Evolutionary conservation across 2,113 vertebrate species (phyloP).

Genomic region (Pogona vitticeps): DNA sequence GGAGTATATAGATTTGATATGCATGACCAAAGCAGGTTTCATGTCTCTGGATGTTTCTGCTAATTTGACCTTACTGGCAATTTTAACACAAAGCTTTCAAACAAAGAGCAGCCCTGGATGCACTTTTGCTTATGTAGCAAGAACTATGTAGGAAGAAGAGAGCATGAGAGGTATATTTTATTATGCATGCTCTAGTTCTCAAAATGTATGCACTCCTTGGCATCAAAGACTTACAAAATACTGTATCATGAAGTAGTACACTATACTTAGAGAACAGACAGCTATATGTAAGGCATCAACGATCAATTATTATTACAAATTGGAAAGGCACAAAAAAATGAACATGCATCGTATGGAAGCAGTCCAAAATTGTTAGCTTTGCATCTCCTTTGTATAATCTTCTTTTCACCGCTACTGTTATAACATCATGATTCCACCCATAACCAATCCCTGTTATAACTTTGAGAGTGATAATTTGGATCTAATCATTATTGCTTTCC

Average conservation of each 20-base stretch:
- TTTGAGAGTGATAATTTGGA: no score
- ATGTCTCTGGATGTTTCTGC: not conserved
- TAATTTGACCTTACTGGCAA: not conserved
- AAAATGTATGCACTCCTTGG: not conserved
- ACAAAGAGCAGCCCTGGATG: not conserved
- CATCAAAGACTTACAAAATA: constrained; percentile 2
- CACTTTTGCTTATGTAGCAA: constrained; percentile 40
- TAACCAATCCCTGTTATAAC: no score
- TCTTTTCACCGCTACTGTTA: no score
- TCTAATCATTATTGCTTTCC: no score
- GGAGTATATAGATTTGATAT: not conserved
- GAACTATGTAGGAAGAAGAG: constrained; percentile 3
- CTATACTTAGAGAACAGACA: constrained; percentile 1
- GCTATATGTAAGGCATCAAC: not conserved
- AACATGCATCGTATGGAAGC: not conserved
- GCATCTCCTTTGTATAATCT: no score
- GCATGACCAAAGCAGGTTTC: not conserved
- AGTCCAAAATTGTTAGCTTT: not conserved
- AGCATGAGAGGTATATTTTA: constrained; percentile 10
- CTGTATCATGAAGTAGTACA: not conserved
- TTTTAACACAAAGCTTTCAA: constrained; percentile 49
- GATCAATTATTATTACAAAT: not conserved
- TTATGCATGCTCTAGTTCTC: constrained; percentile 24
- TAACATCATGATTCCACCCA: no score
- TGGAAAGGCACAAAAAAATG: not conserved